Percentiles rank a stretch among this genome's conserved stretches.
Evolutionary conservation across 2,888 invertebrate species (phyloP).

Genomic region (Malthinus flaveolus): DNA sequence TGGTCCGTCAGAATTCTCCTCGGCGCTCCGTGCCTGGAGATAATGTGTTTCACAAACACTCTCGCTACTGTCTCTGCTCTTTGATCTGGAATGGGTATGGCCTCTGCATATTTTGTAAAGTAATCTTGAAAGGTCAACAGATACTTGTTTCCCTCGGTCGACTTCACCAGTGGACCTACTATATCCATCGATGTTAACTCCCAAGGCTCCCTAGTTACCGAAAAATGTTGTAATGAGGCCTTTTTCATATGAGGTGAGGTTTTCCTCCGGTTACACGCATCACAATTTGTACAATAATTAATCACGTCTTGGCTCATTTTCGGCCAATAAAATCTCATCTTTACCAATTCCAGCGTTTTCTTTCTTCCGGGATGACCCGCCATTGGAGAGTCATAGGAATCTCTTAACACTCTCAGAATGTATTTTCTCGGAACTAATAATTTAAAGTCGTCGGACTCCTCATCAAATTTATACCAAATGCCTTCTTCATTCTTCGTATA

Average conservation of each 20-base stretch:
- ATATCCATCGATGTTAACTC: conserved; percentile 37
- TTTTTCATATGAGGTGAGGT: conserved; percentile 31
- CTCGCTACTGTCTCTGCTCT: conserved; percentile 36
- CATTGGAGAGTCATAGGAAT: conserved; percentile 2
- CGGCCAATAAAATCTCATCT: background rate
- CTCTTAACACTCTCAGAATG: background rate
- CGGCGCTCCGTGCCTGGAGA: conserved; percentile 38
- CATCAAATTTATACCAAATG: background rate
- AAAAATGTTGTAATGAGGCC: conserved; percentile 32
- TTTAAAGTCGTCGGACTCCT: background rate
- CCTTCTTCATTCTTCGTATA: background rate
- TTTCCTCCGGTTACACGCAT: conserved; percentile 37
- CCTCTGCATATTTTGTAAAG: conserved; percentile 39
- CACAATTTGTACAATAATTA: conserved; percentile 24
- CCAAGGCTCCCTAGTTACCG: conserved; percentile 29
- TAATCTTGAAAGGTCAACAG: conserved; percentile 39
- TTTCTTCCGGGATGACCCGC: background rate
- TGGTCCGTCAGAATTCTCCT: conserved; percentile 38
- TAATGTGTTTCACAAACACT: conserved; percentile 35
- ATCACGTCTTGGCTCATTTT: background rate
- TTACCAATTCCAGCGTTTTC: background rate
- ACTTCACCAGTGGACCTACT: conserved; percentile 37
- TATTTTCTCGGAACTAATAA: background rate
- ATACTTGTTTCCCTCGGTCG: conserved; percentile 35
- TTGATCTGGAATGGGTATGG: conserved; percentile 38